Conservation (phyloP, 2,888 invertebrate genomes). For the Rhingia rostrata region DNA sequence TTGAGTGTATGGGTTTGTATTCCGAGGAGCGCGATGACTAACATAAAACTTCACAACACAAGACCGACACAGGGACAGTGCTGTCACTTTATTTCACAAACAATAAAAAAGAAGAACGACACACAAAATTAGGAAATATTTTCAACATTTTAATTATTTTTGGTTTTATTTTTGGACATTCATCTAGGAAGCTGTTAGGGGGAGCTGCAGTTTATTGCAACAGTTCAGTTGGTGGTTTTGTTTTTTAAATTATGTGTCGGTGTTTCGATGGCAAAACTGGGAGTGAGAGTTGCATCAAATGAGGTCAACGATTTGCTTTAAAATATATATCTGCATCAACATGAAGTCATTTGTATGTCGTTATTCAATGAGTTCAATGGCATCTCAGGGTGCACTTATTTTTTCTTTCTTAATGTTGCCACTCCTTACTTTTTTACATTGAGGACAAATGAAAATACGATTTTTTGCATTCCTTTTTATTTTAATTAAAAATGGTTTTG, state of each 20-base stretch:
- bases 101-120: background rate
- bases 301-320: slow-evolving; percentile 23
- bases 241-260: background rate
- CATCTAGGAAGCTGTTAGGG: background rate
- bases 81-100: slow-evolving; percentile 7
- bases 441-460: background rate
- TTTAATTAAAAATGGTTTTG: too few species aligned
- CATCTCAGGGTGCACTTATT: background rate
- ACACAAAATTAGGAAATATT: background rate
- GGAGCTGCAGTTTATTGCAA: slow-evolving; percentile 17
- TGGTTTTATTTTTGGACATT: background rate
- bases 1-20: slow-evolving; percentile 16
- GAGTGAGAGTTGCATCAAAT: slow-evolving; percentile 5
- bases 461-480: too few species aligned
- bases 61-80: slow-evolving; percentile 4
- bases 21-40: slow-evolving; percentile 49
- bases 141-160: background rate
- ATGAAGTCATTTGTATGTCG: slow-evolving; percentile 11
- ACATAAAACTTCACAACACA: slow-evolving; percentile 2
- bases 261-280: background rate
- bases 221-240: slow-evolving; percentile 11
- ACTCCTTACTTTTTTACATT: background rate
- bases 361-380: slow-evolving; percentile 18
- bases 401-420: background rate
- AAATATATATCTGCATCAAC: slow-evolving; percentile 24